phyloP scores from a whole-genome alignment of 1,140 invertebrate species.

The Conus betulinus region DNA sequence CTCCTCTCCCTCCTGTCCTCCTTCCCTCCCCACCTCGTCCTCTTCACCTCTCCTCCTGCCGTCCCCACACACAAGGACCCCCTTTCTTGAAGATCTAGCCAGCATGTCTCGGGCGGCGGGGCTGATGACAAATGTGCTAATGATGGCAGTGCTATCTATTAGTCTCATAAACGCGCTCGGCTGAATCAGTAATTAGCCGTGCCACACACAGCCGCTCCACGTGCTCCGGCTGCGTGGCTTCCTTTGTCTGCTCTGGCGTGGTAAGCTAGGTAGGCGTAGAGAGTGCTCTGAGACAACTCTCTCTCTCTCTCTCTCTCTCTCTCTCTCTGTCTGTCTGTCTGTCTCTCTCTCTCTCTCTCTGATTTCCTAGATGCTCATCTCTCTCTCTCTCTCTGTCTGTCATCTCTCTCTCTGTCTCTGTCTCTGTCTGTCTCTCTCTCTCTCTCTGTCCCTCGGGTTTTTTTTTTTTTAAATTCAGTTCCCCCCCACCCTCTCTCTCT shows the following conservation, averaged over 20 bases:
- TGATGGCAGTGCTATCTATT: conserved; percentile 33
- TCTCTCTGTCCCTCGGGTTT: not conserved
- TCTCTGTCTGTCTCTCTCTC: conserved; percentile 3
- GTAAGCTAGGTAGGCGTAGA: not conserved
- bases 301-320: not conserved
- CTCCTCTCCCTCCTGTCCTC: too few species aligned
- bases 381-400: not conserved
- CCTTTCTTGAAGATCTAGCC: not conserved
- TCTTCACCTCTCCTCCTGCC: too few species aligned
- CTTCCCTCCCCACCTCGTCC: too few species aligned
- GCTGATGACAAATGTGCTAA: conserved; percentile 3
- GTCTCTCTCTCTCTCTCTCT: not conserved
- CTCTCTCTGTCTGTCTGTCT: not conserved
- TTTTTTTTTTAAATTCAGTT: not conserved
- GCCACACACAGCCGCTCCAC: not conserved
- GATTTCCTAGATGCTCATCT: not conserved
- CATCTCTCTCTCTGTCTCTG: conserved; percentile 15
- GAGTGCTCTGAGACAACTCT: not conserved
- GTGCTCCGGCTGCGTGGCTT: not conserved
- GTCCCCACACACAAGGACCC: too few species aligned
- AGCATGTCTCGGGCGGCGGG: conserved; percentile 8
- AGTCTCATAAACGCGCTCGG: conserved; percentile 18
- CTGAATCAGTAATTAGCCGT: conserved; percentile 21
- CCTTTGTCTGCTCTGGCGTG: not conserved
- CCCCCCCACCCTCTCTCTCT: conserved; percentile 11